phyloP scores from a whole-genome alignment of 2,113 vertebrate genomes.

The Cercopithecus mona region DNA sequence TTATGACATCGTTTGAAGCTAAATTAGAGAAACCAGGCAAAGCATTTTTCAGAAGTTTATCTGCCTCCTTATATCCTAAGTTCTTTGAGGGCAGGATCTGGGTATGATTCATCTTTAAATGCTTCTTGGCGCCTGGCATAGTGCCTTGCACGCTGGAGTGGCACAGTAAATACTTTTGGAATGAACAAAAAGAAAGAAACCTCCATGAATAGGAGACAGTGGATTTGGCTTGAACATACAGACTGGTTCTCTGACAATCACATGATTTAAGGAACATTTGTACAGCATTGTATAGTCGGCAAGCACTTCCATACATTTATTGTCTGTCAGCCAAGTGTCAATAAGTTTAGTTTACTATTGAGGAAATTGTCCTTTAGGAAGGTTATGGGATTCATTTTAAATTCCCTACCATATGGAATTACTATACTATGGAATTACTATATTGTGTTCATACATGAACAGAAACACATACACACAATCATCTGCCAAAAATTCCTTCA shows the following conservation, averaged over 20 bases:
- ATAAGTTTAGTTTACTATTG: not conserved
- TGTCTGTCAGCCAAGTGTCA: conserved; percentile 24
- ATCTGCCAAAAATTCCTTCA: not conserved
- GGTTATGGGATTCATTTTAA: not conserved
- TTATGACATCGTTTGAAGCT: not conserved
- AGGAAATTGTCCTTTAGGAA: conserved; percentile 6
- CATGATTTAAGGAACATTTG: not conserved
- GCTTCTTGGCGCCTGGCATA: not conserved
- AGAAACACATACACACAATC: not conserved
- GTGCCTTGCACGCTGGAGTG: not conserved
- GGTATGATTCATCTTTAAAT: conserved; percentile 53
- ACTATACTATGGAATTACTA: no score
- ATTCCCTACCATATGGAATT: not conserved
- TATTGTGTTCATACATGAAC: not conserved
- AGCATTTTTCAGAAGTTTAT: not conserved
- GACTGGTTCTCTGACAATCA: not conserved
- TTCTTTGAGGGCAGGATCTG: conserved; percentile 48
- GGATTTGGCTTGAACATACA: not conserved
- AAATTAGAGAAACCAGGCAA: not conserved
- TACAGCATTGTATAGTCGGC: not conserved
- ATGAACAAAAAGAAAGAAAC: conserved; percentile 27
- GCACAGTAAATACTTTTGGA: conserved; percentile 29
- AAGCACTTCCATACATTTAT: not conserved
- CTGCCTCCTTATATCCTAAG: not conserved
- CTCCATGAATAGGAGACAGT: not conserved